Conservation (phyloP, 2,888 invertebrate species). For the Cataglyphis albicans region DNA sequence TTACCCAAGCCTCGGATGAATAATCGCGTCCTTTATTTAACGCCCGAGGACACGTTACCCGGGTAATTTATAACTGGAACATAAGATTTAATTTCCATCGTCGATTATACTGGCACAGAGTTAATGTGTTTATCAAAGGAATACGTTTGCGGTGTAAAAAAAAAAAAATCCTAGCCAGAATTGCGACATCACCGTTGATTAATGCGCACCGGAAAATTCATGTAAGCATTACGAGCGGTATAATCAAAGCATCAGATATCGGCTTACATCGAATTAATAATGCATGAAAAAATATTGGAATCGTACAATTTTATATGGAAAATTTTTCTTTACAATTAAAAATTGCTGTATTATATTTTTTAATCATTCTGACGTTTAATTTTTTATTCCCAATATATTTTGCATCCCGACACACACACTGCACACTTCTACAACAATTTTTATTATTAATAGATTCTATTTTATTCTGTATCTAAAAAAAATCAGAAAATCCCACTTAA, state of each 20-base stretch:
- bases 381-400: not conserved
- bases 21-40: constrained; percentile 47
- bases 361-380: not conserved
- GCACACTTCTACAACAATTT: not conserved
- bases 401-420: not conserved
- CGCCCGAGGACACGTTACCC: constrained; percentile 45
- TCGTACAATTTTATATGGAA: not conserved
- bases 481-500: not conserved
- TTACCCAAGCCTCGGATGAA: constrained; percentile 27
- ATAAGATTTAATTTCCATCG: constrained; percentile 51
- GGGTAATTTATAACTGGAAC: constrained; percentile 47
- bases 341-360: not conserved
- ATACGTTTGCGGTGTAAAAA: not conserved
- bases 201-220: constrained; percentile 46
- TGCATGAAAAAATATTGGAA: not conserved
- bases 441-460: not conserved
- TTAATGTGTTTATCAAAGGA: constrained; percentile 48
- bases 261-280: not conserved
- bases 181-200: constrained; percentile 50
- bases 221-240: constrained; percentile 5
- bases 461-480: not conserved
- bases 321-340: not conserved
- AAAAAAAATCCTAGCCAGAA: constrained; percentile 42
- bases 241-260: constrained; percentile 32
- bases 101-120: constrained; percentile 42